phyloP scores from a whole-genome alignment of 2,113 vertebrate genomes.

The Sphyrna mokarran region DNA sequence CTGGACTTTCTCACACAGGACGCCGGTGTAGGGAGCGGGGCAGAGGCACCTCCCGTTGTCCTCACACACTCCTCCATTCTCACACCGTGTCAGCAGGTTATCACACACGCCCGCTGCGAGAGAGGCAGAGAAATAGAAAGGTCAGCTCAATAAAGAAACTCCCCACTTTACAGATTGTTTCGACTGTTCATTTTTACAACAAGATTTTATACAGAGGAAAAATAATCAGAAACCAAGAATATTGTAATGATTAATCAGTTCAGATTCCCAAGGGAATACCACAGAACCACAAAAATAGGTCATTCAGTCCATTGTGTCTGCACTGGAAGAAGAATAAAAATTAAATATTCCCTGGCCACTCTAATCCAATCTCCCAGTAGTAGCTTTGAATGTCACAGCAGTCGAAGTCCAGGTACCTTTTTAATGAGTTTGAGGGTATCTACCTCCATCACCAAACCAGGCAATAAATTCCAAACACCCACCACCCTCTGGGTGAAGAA shows the following conservation, averaged over 20 bases:
- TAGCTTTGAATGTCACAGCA: too few species aligned
- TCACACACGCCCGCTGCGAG: constrained; percentile 86
- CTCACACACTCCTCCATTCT: constrained; percentile 86
- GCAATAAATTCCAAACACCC: too few species aligned
- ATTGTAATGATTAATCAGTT: neutral
- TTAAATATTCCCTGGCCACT: too few species aligned
- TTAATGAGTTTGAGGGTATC: too few species aligned
- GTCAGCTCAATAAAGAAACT: neutral
- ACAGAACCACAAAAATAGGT: too few species aligned
- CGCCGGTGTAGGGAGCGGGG: constrained; percentile 68
- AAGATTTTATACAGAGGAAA: neutral
- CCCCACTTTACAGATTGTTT: neutral
- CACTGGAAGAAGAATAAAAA: too few species aligned
- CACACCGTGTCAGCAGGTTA: constrained; percentile 88
- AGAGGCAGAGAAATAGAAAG: constrained; percentile 42
- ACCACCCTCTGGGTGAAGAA: too few species aligned
- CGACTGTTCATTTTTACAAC: neutral
- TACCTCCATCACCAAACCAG: too few species aligned
- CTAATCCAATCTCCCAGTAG: too few species aligned
- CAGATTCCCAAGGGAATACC: neutral
- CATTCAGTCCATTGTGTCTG: neutral
- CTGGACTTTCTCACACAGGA: constrained; percentile 79
- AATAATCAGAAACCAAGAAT: neutral
- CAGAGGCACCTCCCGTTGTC: constrained; percentile 84
- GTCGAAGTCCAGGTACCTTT: too few species aligned